Base-by-base conservation (phyloP, 2,888 invertebrate species). In the Idaea biselata region DNA sequence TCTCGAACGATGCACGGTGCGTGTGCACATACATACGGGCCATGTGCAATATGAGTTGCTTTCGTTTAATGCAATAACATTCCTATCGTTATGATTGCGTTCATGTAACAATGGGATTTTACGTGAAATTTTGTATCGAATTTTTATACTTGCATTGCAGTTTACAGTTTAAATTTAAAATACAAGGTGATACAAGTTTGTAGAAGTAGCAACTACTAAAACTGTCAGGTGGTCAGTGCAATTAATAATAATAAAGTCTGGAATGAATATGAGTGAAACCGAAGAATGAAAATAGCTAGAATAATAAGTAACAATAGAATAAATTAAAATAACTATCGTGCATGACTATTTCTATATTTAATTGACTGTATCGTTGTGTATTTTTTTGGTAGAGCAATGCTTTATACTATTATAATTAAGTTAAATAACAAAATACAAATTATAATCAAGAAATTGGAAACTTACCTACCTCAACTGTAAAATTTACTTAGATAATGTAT, bases 1-100 rank as follows among this genome's bases (percentile, higher is more conserved):
- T 66, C 63, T 66, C 44, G 25, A 25, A 14, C 44, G 44, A 44
- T 44, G 44, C 44, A 44, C 44, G 11, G 11, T 44, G 44, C 14
- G 14, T 44, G 16, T 16, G 55, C 16, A 6, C 16, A 5, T 6
- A 18, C 56, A 18, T 17, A 18, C 56, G 56, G 56, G 56, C 18
- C 32, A 58, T 32, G 33, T 58, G 58, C 32, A 33, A 58, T 44
- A 33, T 32, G 7, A 33, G 58, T 56, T 56, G 56, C 56, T 56
- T 56, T 56, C 56, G 56, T 17, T 56, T 56, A 18, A 16, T 18
- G 56, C 56, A 56, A 56, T 56, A 18, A 18, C 18, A 56, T 56
- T 44, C 44, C 44, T 44, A 44, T 44, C 44, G 44, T 44, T 44
- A 14, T 44, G 14, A 44, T 44, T 44, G 44, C 44, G 44, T 44